These are phyloP conservation scores for Myrmophylax atrothorax DNA, from an alignment of 2,113 vertebrate species.

Conservation along the genomic window DNA sequence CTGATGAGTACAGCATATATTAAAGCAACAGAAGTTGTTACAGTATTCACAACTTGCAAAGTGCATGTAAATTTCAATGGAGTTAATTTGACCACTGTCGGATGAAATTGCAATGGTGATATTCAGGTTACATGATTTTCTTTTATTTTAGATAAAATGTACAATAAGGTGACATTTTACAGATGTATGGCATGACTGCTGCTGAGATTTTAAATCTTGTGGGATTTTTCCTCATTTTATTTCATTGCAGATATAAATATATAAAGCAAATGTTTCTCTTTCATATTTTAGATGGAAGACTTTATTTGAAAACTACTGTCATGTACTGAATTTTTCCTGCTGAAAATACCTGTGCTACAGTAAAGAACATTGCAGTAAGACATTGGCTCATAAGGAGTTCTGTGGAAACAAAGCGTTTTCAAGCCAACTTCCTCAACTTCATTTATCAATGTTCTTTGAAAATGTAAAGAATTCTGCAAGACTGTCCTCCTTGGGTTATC, in stretches of 20 bases:
- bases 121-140: not conserved
- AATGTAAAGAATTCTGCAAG: constrained; percentile 73
- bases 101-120: not conserved
- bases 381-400: constrained; percentile 64
- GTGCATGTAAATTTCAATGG: not conserved
- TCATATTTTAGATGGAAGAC: constrained; percentile 94
- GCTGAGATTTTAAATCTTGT: not conserved
- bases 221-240: not conserved
- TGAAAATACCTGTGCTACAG: constrained; percentile 72
- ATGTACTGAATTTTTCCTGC: constrained; percentile 91
- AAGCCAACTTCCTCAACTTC: constrained; percentile 74
- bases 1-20: constrained; percentile 26
- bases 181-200: not conserved
- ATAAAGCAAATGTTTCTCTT: constrained; percentile 71
- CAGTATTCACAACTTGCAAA: not conserved
- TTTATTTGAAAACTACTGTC: constrained; percentile 99
- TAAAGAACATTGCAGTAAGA: constrained; percentile 72
- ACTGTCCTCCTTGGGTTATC: constrained; percentile 68
- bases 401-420: constrained; percentile 70
- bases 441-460: constrained; percentile 74
- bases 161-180: not conserved
- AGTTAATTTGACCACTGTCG: constrained; percentile 1
- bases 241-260: not conserved
- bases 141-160: not conserved
- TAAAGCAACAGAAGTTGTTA: constrained; percentile 37